A percentile compares a stretch with the other conserved stretches of the same genome.
phyloP scores from a whole-genome alignment of 2,113 vertebrate genomes.

The Brienomyrus brachyistius region DNA sequence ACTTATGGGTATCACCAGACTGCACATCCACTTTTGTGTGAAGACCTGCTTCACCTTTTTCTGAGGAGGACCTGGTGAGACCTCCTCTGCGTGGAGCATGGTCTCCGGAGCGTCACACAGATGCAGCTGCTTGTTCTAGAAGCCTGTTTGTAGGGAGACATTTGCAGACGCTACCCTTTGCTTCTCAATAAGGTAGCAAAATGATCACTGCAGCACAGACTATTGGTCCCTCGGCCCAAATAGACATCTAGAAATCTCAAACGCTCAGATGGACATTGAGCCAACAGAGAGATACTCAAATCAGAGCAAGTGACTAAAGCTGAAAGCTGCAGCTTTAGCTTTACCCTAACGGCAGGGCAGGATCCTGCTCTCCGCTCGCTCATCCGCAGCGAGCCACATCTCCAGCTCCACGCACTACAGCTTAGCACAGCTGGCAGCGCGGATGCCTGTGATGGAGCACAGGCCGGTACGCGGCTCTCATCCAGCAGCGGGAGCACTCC shows the following conservation, averaged over 20 bases:
- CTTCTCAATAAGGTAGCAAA: not conserved
- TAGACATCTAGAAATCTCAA: not conserved
- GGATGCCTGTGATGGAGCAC: not conserved
- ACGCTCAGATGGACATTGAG: too few species aligned
- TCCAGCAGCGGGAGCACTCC: not conserved
- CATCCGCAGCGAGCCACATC: not conserved
- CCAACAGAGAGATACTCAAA: not conserved
- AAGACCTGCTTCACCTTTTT: not conserved
- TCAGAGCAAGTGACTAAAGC: not conserved
- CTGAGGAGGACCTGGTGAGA: not conserved
- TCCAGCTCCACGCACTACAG: not conserved
- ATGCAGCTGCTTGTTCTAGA: not conserved
- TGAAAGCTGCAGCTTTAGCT: not conserved
- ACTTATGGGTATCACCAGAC: not conserved
- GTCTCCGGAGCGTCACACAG: not conserved
- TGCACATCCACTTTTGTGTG: not conserved
- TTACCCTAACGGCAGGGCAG: not conserved
- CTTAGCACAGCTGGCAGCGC: not conserved
- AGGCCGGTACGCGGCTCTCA: not conserved
- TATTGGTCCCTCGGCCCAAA: not conserved
- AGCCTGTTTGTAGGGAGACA: not conserved
- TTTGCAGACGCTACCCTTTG: not conserved
- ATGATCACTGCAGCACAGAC: not conserved
- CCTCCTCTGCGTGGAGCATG: not conserved
- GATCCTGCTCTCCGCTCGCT: not conserved